Conservation (phyloP, 1,140 invertebrate species). For the Sarcophaga peregrina region DNA sequence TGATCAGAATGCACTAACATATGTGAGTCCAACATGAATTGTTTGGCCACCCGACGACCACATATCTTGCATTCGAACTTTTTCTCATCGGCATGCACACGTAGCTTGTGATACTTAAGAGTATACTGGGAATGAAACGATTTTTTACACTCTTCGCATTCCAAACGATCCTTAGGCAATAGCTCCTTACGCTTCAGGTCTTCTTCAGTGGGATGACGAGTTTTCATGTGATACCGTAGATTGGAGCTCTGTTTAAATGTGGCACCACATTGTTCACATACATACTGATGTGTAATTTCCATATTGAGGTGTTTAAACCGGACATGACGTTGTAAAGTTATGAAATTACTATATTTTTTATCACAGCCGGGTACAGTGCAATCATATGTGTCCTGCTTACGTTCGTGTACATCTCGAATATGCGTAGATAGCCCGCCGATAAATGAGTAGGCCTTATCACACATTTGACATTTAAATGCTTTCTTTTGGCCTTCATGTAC, state of each 20-base stretch:
- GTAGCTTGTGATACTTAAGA: slow-evolving; percentile 57
- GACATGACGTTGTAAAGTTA: slow-evolving; percentile 60
- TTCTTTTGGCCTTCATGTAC: slow-evolving; percentile 60
- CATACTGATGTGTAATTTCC: slow-evolving; percentile 47
- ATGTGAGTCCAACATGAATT: slow-evolving; percentile 63
- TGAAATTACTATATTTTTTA: slow-evolving; percentile 57
- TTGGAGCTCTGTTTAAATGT: slow-evolving; percentile 61
- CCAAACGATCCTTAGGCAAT: slow-evolving; percentile 48
- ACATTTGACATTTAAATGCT: slow-evolving; percentile 59
- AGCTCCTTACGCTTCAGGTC: slow-evolving; percentile 49
- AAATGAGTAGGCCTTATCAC: slow-evolving; percentile 60
- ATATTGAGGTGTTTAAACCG: slow-evolving; percentile 54
- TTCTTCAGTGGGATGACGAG: slow-evolving; percentile 61
- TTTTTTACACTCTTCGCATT: slow-evolving; percentile 57
- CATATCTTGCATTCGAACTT: slow-evolving; percentile 60
- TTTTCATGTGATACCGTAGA: slow-evolving; percentile 56
- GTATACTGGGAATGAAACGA: slow-evolving; percentile 62
- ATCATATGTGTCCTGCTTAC: slow-evolving; percentile 51
- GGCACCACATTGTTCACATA: slow-evolving; percentile 61
- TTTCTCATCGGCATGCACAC: slow-evolving; percentile 52
- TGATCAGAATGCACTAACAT: slow-evolving; percentile 60
- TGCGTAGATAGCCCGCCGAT: slow-evolving; percentile 62
- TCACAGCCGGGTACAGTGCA: slow-evolving; percentile 56
- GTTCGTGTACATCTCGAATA: slow-evolving; percentile 58
- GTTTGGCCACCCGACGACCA: slow-evolving; percentile 59